These are phyloP conservation scores for Centropus bengalensis DNA, from an alignment of 2,113 vertebrate genomes.

Conservation along the genomic window DNA sequence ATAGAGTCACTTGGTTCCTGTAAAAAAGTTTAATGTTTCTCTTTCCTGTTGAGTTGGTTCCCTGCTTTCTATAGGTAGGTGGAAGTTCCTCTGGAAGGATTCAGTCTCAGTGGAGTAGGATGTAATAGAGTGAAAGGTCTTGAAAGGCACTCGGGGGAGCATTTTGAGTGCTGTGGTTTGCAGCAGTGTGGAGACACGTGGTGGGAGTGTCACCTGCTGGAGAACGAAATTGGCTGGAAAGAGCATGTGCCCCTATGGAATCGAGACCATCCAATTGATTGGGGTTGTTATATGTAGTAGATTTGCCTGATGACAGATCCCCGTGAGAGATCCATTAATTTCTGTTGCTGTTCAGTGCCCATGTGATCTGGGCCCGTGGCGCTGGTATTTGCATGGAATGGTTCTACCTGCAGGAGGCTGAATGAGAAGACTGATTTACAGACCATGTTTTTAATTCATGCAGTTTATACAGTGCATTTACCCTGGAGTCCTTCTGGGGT, in stretches of 20 bases:
- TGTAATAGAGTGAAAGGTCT: neutral
- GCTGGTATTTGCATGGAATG: neutral
- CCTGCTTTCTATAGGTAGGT: fast-evolving
- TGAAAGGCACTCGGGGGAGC: neutral
- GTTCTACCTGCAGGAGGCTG: neutral
- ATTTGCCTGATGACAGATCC: neutral
- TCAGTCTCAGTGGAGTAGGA: neutral
- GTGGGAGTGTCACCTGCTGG: neutral
- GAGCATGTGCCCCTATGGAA: neutral
- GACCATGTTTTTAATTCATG: neutral
- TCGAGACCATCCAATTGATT: neutral
- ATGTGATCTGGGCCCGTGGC: neutral
- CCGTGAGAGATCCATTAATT: neutral
- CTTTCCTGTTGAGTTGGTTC: neutral
- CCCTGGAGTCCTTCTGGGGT: neutral
- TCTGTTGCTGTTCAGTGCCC: neutral
- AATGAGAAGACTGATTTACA: neutral
- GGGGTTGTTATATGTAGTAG: neutral
- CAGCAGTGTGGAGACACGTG: neutral
- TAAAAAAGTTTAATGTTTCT: neutral
- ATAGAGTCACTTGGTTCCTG: neutral
- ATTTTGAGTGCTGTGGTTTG: neutral
- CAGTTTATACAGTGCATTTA: neutral
- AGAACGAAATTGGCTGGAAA: neutral
- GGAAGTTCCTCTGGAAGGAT: neutral